Evolutionary conservation across 2,113 vertebrate genomes (phyloP).

Genomic region (Plecturocebus donacophilus): DNA sequence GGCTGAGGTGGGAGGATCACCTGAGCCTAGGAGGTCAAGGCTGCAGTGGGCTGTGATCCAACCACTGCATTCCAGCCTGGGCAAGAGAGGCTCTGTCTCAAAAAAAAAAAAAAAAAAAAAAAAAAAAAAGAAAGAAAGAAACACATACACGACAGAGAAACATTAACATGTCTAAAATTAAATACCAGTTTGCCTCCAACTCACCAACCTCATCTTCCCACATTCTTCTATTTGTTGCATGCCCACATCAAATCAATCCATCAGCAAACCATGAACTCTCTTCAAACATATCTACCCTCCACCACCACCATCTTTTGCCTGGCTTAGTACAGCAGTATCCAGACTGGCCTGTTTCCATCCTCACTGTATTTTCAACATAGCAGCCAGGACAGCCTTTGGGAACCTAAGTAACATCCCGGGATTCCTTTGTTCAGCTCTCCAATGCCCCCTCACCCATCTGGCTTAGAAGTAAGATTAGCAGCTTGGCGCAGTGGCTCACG

Average conservation of each 20-base stretch:
- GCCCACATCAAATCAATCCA: neutral
- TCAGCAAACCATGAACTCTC: neutral
- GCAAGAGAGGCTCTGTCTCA: too few relatives aligned
- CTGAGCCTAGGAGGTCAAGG: too few relatives aligned
- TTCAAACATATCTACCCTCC: neutral
- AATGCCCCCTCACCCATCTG: rapidly evolving
- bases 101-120: too few relatives aligned
- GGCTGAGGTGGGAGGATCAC: too few relatives aligned
- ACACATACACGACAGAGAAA: neutral
- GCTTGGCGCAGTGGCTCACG: too few relatives aligned
- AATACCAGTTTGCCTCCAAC: neutral
- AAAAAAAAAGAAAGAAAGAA: too few relatives aligned
- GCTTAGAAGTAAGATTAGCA: neutral
- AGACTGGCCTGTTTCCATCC: neutral
- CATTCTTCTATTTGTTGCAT: neutral
- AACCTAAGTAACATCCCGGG: rapidly evolving
- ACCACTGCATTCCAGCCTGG: too few relatives aligned
- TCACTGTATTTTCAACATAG: neutral
- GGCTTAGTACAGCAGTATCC: neutral
- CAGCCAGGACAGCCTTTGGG: neutral
- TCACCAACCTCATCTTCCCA: neutral
- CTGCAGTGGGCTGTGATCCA: too few relatives aligned
- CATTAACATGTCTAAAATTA: neutral
- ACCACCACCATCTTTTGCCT: neutral
- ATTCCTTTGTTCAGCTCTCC: neutral